Base-by-base conservation (phyloP, 1,140 invertebrate species). In the Neotoxoptera formosana region DNA sequence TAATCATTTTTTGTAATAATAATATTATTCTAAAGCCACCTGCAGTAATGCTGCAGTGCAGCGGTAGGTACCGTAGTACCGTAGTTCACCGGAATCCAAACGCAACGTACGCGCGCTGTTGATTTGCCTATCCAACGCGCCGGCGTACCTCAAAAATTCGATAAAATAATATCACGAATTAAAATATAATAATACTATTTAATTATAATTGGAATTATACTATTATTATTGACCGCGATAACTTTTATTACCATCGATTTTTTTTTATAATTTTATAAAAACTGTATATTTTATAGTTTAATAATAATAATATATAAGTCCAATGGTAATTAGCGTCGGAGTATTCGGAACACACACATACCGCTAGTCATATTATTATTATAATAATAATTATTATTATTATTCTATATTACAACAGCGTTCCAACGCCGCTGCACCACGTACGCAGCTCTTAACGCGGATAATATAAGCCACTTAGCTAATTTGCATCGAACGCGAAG, bases 381-480 rank as follows among this genome's bases (percentile, higher is more conserved):
- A 60, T 60, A 25, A 53, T 53, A 4, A 56, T 67, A 17, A 36
- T 36, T 83, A 83, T 86, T 86, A 45, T 86, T 86, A 25, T 30
- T 45, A 45, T 23, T 86, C 25, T 67, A 67, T 14, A n/a, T 30
- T 67, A 30, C 60, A n/a, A 30, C 60, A 76, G 30, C 30, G 14
- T n/a, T 14, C n/a, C 14, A 34, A 76, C 14, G 60, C 60, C 14
- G n/a, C n/a, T 76, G 60, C n/a, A n/a, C n/a, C 60, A 14, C 41
- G 23, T 7, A 45, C 83, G 47, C 6, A 51, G 34, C 56, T 60
- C 53, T 90, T 60, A 90, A 90, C 89, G 56, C 7, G 34, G 36
- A 86, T 76, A 76, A 76, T 86, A 86, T 86, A 84, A 93, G 34
- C 81, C 81, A 93, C 91, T 93, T 83, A 84, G 34, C 21, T 93